These are phyloP conservation scores for Subacronicta megacephala DNA, from an alignment of 2,888 invertebrate species.

Conservation along the genomic window DNA sequence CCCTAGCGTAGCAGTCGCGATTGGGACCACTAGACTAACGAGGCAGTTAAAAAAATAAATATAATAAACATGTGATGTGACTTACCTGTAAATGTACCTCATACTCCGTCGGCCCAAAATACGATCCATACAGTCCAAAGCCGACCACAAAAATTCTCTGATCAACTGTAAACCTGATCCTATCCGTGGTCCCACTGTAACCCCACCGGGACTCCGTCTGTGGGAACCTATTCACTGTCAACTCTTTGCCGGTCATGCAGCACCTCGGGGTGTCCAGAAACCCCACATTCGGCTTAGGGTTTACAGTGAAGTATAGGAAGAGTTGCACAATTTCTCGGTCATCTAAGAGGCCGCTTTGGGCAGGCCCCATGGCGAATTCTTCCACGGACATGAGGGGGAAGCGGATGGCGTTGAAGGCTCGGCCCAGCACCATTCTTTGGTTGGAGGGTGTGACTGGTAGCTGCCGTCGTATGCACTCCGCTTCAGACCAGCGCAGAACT, in stretches of 20 bases:
- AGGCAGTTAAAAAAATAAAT: no score
- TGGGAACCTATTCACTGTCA: constrained; percentile 92
- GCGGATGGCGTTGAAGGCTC: constrained; percentile 92
- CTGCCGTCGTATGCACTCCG: constrained; percentile 92
- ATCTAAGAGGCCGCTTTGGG: constrained; percentile 93
- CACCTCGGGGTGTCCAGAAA: constrained; percentile 93
- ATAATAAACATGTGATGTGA: not conserved
- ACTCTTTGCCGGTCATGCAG: constrained; percentile 94
- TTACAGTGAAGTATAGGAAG: constrained; percentile 92
- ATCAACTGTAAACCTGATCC: constrained; percentile 95
- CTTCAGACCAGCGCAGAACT: constrained; percentile 93
- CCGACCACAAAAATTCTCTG: constrained; percentile 95
- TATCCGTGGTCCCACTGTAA: constrained; percentile 94
- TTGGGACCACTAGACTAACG: no score
- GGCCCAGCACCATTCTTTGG: constrained; percentile 92
- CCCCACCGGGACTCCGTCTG: constrained; percentile 95
- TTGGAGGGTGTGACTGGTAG: constrained; percentile 91
- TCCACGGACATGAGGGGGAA: constrained; percentile 96
- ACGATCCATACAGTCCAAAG: constrained; percentile 95
- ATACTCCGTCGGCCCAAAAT: constrained; percentile 94
- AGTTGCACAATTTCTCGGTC: constrained; percentile 94
- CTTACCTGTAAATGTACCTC: constrained; percentile 91
- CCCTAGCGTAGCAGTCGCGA: no score
- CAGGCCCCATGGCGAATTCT: constrained; percentile 94
- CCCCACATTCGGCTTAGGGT: constrained; percentile 93